Conservation (phyloP, 2,888 invertebrate species). For the Chloroclysta siterata region DNA sequence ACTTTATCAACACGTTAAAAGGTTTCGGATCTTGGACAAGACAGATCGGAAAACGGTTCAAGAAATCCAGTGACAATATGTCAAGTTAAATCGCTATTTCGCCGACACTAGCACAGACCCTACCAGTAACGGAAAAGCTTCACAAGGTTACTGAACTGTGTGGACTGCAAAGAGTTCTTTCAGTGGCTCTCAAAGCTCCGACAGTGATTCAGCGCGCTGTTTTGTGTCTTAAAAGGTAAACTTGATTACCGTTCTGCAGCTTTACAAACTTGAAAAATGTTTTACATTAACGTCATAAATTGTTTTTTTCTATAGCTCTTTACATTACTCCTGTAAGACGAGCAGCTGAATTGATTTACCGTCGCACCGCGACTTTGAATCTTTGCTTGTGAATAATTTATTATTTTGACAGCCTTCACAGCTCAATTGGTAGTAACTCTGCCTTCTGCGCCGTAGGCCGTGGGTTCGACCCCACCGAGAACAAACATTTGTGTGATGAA, state of each 20-base stretch:
- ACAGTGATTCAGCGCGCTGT: constrained; percentile 26
- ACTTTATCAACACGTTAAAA: neutral
- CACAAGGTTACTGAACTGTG: constrained; percentile 35
- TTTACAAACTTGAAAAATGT: constrained; percentile 18
- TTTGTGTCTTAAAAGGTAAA: constrained; percentile 40
- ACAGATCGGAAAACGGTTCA: neutral
- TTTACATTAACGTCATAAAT: constrained; percentile 7
- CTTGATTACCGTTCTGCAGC: constrained; percentile 33
- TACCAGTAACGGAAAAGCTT: constrained; percentile 24
- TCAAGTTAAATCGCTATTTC: constrained; percentile 6
- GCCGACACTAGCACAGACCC: constrained; percentile 5
- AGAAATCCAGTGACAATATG: neutral
- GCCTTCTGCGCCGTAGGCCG: no score
- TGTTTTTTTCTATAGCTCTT: neutral
- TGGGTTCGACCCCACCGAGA: no score
- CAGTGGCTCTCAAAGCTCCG: constrained; percentile 28
- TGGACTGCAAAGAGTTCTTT: constrained; percentile 34
- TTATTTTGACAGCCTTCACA: no score
- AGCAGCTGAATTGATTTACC: neutral
- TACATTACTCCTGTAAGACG: neutral
- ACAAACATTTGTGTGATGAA: no score
- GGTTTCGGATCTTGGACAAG: neutral
- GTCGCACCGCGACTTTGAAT: no score
- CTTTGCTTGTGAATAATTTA: neutral
- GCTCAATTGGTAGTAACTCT: no score